Evolutionary conservation across 2,797 vertebrate genomes (phyloP).

Genomic region (Phrynocephalus vlangalii): DNA sequence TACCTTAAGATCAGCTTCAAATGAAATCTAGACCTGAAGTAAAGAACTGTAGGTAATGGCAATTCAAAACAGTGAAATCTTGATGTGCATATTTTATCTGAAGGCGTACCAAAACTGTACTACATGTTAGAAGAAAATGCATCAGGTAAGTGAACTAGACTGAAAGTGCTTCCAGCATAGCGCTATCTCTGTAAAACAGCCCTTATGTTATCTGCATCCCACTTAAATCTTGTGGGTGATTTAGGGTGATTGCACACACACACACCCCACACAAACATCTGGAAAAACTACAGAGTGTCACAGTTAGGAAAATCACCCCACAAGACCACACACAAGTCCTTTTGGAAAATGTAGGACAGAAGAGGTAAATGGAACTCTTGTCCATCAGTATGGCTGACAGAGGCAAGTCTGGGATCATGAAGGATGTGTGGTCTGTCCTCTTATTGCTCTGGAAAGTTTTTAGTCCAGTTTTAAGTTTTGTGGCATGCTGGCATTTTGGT

Average conservation of each 20-base stretch:
- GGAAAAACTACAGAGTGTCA: no score
- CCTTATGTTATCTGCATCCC: no score
- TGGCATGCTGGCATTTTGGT: no score
- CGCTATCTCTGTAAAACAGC: no score
- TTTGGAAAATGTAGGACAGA: neutral
- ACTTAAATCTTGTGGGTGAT: no score
- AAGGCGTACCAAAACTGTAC: neutral
- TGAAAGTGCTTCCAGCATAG: no score
- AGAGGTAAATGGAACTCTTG: neutral
- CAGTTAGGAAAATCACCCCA: neutral
- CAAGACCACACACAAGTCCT: neutral
- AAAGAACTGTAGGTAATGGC: neutral
- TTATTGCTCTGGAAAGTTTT: neutral
- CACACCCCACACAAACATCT: neutral
- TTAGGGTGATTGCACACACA: neutral
- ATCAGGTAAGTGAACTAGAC: neutral
- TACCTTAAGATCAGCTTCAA: neutral
- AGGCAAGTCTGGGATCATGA: neutral
- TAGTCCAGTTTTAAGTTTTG: no score
- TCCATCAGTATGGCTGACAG: neutral
- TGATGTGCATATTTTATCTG: neutral
- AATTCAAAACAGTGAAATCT: neutral
- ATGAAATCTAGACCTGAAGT: neutral
- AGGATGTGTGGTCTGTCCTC: neutral
- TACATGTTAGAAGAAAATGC: neutral